Evolutionary conservation across 1,140 invertebrate genomes (phyloP), one percentile per base, ranked within the genome.

Genomic region (Camponotus vicinus): DNA sequence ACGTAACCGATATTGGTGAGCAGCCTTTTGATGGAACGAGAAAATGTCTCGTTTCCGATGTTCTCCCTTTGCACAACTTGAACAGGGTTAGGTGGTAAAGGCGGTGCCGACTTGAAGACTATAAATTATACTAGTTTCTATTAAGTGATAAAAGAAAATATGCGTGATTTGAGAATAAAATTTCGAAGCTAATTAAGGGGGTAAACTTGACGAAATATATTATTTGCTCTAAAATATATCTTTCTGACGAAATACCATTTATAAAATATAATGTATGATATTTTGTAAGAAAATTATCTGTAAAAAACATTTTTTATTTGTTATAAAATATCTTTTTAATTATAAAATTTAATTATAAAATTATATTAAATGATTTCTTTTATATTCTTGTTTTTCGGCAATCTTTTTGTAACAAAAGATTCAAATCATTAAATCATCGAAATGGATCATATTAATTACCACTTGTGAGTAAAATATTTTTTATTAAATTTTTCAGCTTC

Each of bases 41-140:
- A 91, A 95, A 98, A 99, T 27, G 96, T 95, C 5, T 96, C 94
- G 4, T 93, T 90, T 84, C 96, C 93, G 76, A 95, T 91, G 13
- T 45, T 82, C 77, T 96, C 93, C 57, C 95, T 94, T 73, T 95
- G 95, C 7, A 96, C 95, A 11, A 96, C 97, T 91, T 98, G 97
- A 7, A 98, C 98, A 11, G 96, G 96, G 91, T 97, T 98, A 0
- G 98, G 98, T 9, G 98, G 98, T 1, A 97, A 95, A 1, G 96
- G 96, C 3, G 98, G 98, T 64, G 96, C 95, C 37, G 97, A 96
- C 93, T 97, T 97, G 95, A 99, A 99, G 93, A 98, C 98, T 98
- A 95, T 6, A 83, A 83, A 75, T 73, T 49, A 27, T 27, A 73
- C 3, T 4, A 15, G 1, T 61, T 69, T 80, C 18, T 61, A 21